Evolutionary conservation across 2,888 invertebrate species (phyloP), one percentile per base, ranked within the genome.

Genomic region (Labia minor): DNA sequence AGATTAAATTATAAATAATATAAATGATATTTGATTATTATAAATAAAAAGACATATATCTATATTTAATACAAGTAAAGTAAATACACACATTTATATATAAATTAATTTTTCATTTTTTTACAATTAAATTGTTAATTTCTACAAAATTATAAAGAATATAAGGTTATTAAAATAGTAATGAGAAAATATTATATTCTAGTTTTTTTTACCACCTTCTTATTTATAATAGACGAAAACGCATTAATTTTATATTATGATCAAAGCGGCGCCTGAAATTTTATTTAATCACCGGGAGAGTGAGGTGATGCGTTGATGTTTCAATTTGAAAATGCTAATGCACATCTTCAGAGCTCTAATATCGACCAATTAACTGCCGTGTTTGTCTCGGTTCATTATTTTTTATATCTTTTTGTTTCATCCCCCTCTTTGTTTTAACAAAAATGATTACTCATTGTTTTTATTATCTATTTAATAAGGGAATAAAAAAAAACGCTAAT

Each of bases 371-470:
- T 49, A 49, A 49, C 49, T 14, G 49, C 49, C 49, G n/a, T 49
- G 49, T 49, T 49, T 4, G 49, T 49, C 49, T 49, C 49, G 49
- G 49, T 16, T 49, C 16, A 49, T 49, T 49, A 49, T 49, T 49
- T 49, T 49, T 49, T 49, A 33, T n/a, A 26, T 26, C 26, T 26
- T 26, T 26, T 26, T 26, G n/a, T 26, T 26, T 26, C 26, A 26
- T 49, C n/a, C 49, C 49, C 49, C 49, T 4, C 14, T 10, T 49
- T 26, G 4, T 49, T 14, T 49, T 49, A 11, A 49, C 49, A 49
- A 49, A 49, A 49, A 49, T 49, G 49, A 49, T 49, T 49, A 49
- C 49, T 49, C 49, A 49, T 49, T 49, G 49, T 49, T 49, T 49
- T 49, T 49, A 49, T 49, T 49, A 49, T 49, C 49, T 49, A 4